A percentile compares a stretch with the other conserved stretches of the same genome.
Conservation (phyloP, 2,797 vertebrate genomes). For the Gambusia yucatana region DNA sequence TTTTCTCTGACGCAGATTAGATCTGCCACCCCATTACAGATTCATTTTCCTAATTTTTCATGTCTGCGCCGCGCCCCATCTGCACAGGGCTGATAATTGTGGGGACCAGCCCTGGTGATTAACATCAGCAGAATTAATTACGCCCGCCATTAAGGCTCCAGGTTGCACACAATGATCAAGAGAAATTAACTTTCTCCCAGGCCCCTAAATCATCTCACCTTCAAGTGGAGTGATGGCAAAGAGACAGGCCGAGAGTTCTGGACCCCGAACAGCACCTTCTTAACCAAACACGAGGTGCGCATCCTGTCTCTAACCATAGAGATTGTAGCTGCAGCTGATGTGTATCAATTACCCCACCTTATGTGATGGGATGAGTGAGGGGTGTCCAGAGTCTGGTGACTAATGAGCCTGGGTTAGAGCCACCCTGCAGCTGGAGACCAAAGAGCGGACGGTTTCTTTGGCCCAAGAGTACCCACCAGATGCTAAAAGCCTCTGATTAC, state of each 20-base stretch:
- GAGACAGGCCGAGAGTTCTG: constrained; percentile 86
- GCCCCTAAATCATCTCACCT: constrained; percentile 99
- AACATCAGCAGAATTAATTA: constrained; percentile 99
- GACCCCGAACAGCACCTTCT: constrained; percentile 81
- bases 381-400: constrained; percentile 74
- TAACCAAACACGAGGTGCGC: constrained; percentile 83
- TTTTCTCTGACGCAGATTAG: constrained; percentile 99
- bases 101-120: constrained; percentile 99
- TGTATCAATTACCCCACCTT: constrained; percentile 79
- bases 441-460: constrained; percentile 65
- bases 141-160: constrained; percentile 99
- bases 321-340: constrained; percentile 69
- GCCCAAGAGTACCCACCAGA: constrained; percentile 72
- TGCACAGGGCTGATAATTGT: constrained; percentile 99
- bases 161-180: constrained; percentile 99
- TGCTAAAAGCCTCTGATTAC: constrained; percentile 70
- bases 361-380: constrained; percentile 77
- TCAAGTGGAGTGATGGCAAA: constrained; percentile 94
- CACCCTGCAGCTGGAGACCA: constrained; percentile 66
- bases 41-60: constrained; percentile 99
- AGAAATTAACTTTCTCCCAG: constrained; percentile 99
- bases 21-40: constrained; percentile 99
- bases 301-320: constrained; percentile 65
- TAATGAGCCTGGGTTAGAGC: constrained; percentile 76
- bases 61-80: constrained; percentile 99